Evolutionary conservation across 2,797 vertebrate species (phyloP).

Genomic region (Apodemus agrarius): DNA sequence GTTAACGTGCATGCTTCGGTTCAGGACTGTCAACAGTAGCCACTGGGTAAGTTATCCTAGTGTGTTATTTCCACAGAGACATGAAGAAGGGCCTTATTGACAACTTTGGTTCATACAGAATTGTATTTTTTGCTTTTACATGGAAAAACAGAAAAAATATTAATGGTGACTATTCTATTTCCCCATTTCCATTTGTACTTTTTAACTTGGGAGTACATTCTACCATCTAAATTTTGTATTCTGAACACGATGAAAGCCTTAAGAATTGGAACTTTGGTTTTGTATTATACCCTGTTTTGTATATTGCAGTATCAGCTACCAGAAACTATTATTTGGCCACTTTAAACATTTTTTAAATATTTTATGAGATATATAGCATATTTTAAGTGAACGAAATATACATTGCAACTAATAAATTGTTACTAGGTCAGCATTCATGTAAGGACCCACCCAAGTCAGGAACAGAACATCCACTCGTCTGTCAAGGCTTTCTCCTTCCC

Average conservation of each 20-base stretch:
- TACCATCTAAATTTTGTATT: background rate
- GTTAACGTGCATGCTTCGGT: constrained; percentile 79
- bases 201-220: background rate
- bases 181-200: background rate
- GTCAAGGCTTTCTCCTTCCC: background rate
- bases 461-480: background rate
- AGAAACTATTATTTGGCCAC: background rate
- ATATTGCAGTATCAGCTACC: background rate
- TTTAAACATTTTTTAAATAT: background rate
- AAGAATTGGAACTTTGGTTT: background rate
- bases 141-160: background rate
- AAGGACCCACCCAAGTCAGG: background rate
- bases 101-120: background rate
- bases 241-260: background rate
- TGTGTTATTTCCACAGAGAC: constrained; percentile 2
- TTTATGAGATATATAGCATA: background rate
- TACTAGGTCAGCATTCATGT: background rate
- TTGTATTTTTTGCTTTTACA: background rate
- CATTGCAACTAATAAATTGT: background rate
- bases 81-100: background rate
- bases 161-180: background rate
- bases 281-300: background rate
- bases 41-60: constrained; percentile 79
- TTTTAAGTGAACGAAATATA: background rate
- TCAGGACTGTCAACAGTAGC: constrained; percentile 77